Percentiles rank a stretch among this genome's conserved stretches.
Conservation (phyloP, 2,113 vertebrate genomes). For the Semnopithecus entellus region DNA sequence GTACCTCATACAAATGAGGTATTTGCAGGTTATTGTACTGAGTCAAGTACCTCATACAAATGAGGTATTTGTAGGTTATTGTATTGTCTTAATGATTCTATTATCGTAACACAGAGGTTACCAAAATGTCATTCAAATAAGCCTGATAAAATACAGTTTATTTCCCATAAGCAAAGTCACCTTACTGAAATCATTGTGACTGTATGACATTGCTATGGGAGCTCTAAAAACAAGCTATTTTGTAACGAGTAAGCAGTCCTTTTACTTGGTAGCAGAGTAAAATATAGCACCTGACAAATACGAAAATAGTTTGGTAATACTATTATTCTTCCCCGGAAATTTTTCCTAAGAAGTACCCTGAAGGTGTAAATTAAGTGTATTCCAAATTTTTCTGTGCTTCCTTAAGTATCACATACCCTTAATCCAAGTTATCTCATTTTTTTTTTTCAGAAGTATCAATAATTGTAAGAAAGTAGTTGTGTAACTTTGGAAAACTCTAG, state of each 20-base stretch:
- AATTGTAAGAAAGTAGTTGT: background rate
- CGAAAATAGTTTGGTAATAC: background rate
- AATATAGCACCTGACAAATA: background rate
- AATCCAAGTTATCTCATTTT: background rate
- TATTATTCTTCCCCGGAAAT: background rate
- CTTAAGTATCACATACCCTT: background rate
- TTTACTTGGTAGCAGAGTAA: background rate
- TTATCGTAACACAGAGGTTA: background rate
- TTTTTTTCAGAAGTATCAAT: background rate
- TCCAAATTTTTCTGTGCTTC: background rate
- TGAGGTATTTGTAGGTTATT: background rate
- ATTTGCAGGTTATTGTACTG: background rate
- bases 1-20: background rate
- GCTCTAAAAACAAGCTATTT: background rate
- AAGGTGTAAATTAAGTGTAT: background rate
- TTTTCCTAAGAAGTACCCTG: background rate
- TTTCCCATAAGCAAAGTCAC: conserved; percentile 1
- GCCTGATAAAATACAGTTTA: background rate
- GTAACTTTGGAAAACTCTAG: background rate
- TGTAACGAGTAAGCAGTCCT: background rate
- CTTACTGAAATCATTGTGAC: background rate
- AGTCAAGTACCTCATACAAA: background rate
- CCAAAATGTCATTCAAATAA: background rate
- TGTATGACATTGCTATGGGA: background rate
- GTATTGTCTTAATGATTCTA: background rate